These are phyloP conservation scores for Circaetus cinerascens DNA, from an alignment of 2,113 vertebrate species.

Conservation along the genomic window DNA sequence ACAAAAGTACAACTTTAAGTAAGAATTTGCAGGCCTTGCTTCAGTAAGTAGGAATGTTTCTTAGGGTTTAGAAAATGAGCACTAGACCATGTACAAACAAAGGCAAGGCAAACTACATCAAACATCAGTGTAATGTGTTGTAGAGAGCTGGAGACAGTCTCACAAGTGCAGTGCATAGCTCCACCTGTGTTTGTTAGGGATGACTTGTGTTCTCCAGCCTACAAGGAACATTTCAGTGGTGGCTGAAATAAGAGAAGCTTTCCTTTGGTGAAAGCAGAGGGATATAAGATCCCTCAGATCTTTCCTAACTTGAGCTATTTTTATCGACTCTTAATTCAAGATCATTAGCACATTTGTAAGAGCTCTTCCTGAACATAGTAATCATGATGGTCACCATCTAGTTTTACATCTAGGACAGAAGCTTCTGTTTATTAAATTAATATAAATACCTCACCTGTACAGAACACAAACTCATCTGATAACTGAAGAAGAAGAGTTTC, in stretches of 20 bases:
- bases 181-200: too few species aligned
- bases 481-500: not conserved
- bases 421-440: not conserved
- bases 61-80: not conserved
- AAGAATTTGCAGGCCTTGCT: not conserved
- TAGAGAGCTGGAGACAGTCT: not conserved
- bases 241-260: not conserved
- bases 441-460: not conserved
- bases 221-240: not conserved
- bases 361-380: not conserved
- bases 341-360: not conserved
- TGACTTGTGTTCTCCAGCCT: not conserved
- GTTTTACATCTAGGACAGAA: not conserved
- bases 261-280: not conserved
- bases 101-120: not conserved
- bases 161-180: not conserved
- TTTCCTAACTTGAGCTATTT: not conserved
- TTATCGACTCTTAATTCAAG: not conserved
- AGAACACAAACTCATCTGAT: not conserved
- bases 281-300: not conserved
- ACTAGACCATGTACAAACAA: accelerated
- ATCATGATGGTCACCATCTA: not conserved
- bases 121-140: not conserved
- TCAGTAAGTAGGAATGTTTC: not conserved
- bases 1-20: not conserved